Conservation (phyloP, 2,113 vertebrate genomes). For the Hypanus sabinus region DNA sequence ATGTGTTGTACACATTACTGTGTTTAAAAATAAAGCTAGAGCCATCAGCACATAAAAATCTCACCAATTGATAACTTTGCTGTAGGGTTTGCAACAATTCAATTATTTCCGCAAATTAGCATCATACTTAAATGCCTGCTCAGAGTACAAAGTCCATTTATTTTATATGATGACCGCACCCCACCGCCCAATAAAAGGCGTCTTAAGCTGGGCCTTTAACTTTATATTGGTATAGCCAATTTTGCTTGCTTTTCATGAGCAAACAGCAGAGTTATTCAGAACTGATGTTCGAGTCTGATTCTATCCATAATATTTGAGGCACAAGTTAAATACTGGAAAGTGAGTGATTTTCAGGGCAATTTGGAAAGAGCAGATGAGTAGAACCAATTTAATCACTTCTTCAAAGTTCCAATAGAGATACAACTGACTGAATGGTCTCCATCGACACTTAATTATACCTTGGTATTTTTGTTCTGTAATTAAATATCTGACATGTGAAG, state of each 20-base stretch:
- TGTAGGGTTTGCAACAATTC: background rate
- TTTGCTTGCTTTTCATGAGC: background rate
- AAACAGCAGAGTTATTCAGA: background rate
- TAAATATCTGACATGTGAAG: background rate
- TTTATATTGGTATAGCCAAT: background rate
- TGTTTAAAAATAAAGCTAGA: background rate
- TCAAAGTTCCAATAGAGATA: background rate
- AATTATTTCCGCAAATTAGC: conserved; percentile 3
- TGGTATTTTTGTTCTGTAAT: background rate
- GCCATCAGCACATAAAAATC: background rate
- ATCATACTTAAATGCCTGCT: background rate
- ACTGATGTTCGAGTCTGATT: background rate
- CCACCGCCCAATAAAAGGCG: too few species aligned
- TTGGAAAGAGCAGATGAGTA: background rate
- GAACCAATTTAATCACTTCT: background rate
- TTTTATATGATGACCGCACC: background rate
- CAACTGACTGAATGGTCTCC: background rate
- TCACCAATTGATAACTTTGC: conserved; percentile 5
- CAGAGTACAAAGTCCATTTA: background rate
- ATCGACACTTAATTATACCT: background rate
- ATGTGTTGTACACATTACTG: background rate
- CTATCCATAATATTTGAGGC: background rate
- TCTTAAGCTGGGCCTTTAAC: background rate
- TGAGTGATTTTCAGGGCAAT: background rate
- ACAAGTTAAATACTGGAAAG: background rate